Percentiles rank a stretch among this genome's conserved stretches.
Conservation (phyloP, 2,113 vertebrate genomes). For the Semnornis frantzii region DNA sequence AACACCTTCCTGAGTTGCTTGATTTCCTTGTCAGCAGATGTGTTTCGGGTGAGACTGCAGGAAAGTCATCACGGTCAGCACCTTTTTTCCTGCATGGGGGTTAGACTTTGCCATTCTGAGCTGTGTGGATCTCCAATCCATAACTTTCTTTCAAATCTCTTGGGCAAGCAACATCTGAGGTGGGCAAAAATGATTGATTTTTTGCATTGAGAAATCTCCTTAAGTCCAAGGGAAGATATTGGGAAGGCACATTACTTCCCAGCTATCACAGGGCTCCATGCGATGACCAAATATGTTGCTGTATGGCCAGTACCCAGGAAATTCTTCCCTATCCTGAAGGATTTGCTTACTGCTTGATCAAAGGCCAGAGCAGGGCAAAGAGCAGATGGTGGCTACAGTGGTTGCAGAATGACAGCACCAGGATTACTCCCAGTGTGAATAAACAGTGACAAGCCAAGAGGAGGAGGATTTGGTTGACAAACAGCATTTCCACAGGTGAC, state of each 20-base stretch:
- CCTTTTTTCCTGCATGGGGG: neutral
- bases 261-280: accelerated
- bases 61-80: neutral
- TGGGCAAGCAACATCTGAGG: neutral
- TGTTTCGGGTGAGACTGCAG: neutral
- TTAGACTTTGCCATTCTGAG: neutral
- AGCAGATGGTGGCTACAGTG: slow-evolving; percentile 12
- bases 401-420: neutral
- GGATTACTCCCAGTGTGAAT: slow-evolving; percentile 27
- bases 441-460: slow-evolving; percentile 26
- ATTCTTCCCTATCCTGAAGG: neutral
- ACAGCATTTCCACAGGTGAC: slow-evolving; percentile 43
- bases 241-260: neutral
- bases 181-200: neutral
- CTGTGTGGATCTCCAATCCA: neutral
- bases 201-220: accelerated
- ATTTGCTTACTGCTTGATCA: slow-evolving; percentile 23
- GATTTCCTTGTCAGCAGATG: neutral
- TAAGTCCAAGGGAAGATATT: neutral
- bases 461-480: slow-evolving; percentile 26
- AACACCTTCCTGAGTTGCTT: neutral
- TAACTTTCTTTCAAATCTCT: neutral
- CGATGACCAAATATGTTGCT: neutral
- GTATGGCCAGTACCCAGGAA: neutral
- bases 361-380: neutral